Evolutionary conservation across 1,140 invertebrate genomes (phyloP), one percentile per base, ranked within the genome.

Genomic region (Zaprionus capensis): DNA sequence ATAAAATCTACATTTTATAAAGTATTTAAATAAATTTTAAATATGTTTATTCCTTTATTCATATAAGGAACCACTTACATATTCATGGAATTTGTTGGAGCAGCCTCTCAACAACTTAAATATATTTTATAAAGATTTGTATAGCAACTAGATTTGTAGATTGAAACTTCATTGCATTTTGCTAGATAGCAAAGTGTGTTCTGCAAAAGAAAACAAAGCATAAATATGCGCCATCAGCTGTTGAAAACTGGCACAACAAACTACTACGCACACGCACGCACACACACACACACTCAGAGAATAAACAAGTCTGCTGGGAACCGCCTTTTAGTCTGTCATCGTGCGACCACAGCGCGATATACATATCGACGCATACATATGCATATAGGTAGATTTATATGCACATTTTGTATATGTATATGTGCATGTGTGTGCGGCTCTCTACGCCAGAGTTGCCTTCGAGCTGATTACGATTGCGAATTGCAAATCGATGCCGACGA

Each of bases 381-480:
- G n/a, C 41, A 46, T 38, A 70, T 41, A 69, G 26, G n/a, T 22
- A 70, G 34, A 38, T 44, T 59, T 59, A 71, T 64, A 57, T 66
- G 59, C 55, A 80, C 77, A 63, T 36, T 57, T 31, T 51, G 38
- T 69, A 53, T 49, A 41, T 28, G 5, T 62, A 28, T 46, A 31
- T 22, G 41, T 44, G 26, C 24, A 51, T 53, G 73, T 46, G 51
- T 70, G n/a, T 46, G 15, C n/a, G 5, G 38, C 2, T 22, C 46
- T 49, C 17, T 55, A 68, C 83, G 65, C 62, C 67, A 71, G 31
- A 66, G 75, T 71, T 86, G 72, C 76, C 83, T 77, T 69, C 38
- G 61, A 74, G 85, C 84, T 88, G 83, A 86, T 86, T 86, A 80
- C 82, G 83, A 87, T 86, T 86, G 84, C 84, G 83, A 88, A 88